phyloP scores from a whole-genome alignment of 2,113 vertebrate genomes.

The Sorex araneus region DNA sequence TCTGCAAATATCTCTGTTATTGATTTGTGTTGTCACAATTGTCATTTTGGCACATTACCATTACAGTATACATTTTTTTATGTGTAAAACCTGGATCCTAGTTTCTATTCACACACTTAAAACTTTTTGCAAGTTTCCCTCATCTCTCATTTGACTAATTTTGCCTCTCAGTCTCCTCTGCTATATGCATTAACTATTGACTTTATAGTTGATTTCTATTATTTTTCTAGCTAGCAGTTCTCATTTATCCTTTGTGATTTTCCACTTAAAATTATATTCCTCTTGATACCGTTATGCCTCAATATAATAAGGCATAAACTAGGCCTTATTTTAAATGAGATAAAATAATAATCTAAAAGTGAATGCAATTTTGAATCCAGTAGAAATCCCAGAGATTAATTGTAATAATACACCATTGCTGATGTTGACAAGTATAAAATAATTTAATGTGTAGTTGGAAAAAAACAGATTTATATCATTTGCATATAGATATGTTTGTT shows the following conservation, averaged over 20 bases:
- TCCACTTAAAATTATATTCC: not conserved
- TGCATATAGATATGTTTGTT: not conserved
- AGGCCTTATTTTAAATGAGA: not conserved
- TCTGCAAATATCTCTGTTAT: conserved; percentile 41
- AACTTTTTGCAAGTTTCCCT: not conserved
- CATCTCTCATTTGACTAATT: not conserved
- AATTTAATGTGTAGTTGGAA: not conserved
- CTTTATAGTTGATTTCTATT: conserved; percentile 5
- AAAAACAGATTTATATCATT: not conserved
- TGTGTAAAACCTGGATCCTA: conserved; percentile 35
- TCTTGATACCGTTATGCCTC: not conserved
- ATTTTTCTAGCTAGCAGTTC: not conserved
- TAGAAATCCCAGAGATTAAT: not conserved
- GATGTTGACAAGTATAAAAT: not conserved
- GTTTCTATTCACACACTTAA: not conserved
- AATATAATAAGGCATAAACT: no score
- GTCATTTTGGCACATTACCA: conserved; percentile 59
- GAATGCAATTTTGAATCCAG: not conserved
- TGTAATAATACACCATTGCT: not conserved
- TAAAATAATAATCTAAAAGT: not conserved
- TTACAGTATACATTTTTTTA: conserved; percentile 36
- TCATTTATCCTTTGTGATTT: not conserved
- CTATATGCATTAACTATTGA: conserved; percentile 9
- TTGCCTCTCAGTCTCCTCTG: not conserved
- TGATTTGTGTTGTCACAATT: conserved; percentile 53